A percentile compares a stretch with the other conserved stretches of the same genome.
Evolutionary conservation across 2,888 invertebrate genomes (phyloP).

Genomic region (Aporophyla nigra): DNA sequence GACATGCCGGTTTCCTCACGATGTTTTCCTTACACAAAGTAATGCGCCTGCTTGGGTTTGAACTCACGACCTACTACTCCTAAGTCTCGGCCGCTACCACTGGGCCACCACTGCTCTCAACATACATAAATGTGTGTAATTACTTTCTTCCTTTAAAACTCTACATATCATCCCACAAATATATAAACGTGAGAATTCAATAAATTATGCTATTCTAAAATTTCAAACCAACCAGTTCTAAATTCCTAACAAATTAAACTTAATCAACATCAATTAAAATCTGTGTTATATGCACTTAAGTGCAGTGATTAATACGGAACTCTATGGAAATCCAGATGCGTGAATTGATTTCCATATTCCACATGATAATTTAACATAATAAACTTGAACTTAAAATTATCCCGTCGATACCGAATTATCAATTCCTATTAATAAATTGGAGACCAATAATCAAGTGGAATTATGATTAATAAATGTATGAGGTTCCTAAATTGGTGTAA

Average conservation of each 20-base stretch:
- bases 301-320: conserved; percentile 51
- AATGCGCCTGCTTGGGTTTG: too few relatives aligned
- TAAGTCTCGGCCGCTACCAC: too few relatives aligned
- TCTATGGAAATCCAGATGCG: conserved; percentile 33
- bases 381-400: conserved; percentile 34
- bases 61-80: too few relatives aligned
- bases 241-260: conserved; percentile 23
- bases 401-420: conserved; percentile 44
- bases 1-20: too few relatives aligned
- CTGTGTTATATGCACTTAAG: conserved; percentile 41
- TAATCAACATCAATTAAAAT: conserved; percentile 39
- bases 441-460: conserved; percentile 27
- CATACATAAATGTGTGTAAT: too few relatives aligned
- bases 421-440: conserved; percentile 35
- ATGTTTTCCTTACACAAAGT: too few relatives aligned
- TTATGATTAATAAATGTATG: conserved; percentile 39
- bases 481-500: conserved; percentile 22
- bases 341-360: conserved; percentile 48
- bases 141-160: too few relatives aligned
- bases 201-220: background rate
- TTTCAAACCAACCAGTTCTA: conserved; percentile 40
- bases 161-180: conserved; percentile 2
- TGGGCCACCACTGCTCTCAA: too few relatives aligned
- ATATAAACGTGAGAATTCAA: conserved; percentile 29
- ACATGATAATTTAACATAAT: conserved; percentile 36